These are phyloP conservation scores for Etheostoma cragini DNA, from an alignment of 2,113 vertebrate genomes.

Conservation along the genomic window DNA sequence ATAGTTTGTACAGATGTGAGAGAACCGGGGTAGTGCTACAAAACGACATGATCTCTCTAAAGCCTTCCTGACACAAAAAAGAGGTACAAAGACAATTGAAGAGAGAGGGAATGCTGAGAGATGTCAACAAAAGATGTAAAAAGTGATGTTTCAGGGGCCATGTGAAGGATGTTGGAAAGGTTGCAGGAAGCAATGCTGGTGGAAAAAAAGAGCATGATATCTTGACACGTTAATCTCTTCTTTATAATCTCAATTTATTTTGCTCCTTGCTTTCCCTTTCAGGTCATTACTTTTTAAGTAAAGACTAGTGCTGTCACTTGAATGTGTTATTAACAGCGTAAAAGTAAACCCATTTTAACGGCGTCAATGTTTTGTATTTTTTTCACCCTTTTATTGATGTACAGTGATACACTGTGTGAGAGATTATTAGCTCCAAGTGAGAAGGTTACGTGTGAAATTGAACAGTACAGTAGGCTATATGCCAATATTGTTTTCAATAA, in stretches of 20 bases:
- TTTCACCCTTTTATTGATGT: no score
- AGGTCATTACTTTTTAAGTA: no score
- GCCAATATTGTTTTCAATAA: no score
- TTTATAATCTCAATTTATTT: not conserved
- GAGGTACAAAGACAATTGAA: conserved; percentile 14
- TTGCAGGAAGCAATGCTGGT: not conserved
- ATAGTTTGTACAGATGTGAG: conserved; percentile 62
- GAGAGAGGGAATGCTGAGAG: conserved; percentile 1
- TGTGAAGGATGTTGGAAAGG: not conserved
- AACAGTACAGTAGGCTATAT: no score
- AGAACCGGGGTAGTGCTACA: conserved; percentile 21
- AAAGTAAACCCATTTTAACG: no score
- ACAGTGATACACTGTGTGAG: no score
- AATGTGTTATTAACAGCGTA: no score
- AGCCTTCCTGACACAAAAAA: conserved; percentile 9
- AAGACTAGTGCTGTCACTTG: no score
- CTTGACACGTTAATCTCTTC: not conserved
- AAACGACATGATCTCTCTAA: conserved; percentile 30
- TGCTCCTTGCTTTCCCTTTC: not conserved
- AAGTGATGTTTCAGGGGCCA: conserved; percentile 23
- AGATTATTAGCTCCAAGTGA: no score
- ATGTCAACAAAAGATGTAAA: conserved; percentile 28
- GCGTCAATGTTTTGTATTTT: no score
- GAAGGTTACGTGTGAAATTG: no score
- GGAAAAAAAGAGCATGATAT: not conserved